Percentiles rank a stretch among this genome's conserved stretches.
Evolutionary conservation across 2,113 vertebrate genomes (phyloP).

Genomic region (Bothrops jararaca): DNA sequence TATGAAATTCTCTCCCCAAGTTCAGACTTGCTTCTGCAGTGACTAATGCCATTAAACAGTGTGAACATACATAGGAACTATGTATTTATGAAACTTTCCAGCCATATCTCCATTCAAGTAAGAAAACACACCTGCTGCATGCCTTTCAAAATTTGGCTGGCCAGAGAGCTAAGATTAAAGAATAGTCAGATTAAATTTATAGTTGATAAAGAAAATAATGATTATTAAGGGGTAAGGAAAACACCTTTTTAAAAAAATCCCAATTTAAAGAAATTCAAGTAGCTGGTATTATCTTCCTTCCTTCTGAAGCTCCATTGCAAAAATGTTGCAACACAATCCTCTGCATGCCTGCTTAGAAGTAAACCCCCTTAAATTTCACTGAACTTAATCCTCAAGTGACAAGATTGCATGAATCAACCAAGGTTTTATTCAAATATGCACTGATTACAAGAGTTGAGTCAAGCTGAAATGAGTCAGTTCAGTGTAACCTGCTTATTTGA

Average conservation of each 20-base stretch:
- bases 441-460: not conserved
- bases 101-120: not conserved
- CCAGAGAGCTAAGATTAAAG: not conserved
- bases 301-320: not conserved
- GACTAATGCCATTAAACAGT: not conserved
- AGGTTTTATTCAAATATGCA: not conserved
- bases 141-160: not conserved
- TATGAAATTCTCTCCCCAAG: not conserved
- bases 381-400: not conserved
- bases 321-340: not conserved
- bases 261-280: not conserved
- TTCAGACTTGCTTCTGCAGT: not conserved
- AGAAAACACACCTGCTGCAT: not conserved
- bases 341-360: not conserved
- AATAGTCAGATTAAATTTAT: not conserved
- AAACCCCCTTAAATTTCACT: not conserved
- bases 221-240: not conserved
- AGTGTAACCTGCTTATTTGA: not conserved
- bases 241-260: not conserved
- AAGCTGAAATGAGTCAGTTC: not conserved
- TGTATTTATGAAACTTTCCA: not conserved
- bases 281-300: not conserved
- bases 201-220: not conserved
- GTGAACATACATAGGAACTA: slow-evolving; percentile 7
- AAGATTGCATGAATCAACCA: not conserved